Percentiles rank a stretch among this genome's conserved stretches.
These are phyloP conservation scores for Lordiphosa fenestrarum DNA, from an alignment of 2,888 invertebrate genomes.

Conservation along the genomic window DNA sequence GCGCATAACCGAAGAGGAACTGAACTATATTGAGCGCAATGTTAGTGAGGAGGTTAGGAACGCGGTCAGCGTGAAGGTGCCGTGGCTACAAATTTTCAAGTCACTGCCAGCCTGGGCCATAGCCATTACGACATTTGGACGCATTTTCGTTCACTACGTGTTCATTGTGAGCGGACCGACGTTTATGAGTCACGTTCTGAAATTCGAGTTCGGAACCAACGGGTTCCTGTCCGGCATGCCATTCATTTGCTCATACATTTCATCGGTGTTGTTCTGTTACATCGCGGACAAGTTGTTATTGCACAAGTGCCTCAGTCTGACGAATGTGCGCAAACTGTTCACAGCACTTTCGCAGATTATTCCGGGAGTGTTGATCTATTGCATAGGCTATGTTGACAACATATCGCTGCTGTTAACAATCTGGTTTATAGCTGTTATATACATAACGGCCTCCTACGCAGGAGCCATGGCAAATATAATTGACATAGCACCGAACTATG, in stretches of 20 bases:
- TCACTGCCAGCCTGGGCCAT: slow-evolving; percentile 87
- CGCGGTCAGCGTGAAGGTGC: slow-evolving; percentile 81
- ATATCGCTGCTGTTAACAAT: slow-evolving; percentile 83
- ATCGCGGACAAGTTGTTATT: slow-evolving; percentile 84
- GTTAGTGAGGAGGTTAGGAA: slow-evolving; percentile 82
- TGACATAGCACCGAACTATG: slow-evolving; percentile 89
- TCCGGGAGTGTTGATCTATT: slow-evolving; percentile 84
- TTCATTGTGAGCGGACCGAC: slow-evolving; percentile 87
- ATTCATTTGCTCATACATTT: slow-evolving; percentile 86
- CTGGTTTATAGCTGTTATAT: slow-evolving; percentile 86
- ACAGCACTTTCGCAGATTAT: slow-evolving; percentile 86
- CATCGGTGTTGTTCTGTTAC: slow-evolving; percentile 86
- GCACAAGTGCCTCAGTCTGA: slow-evolving; percentile 83
- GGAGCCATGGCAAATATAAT: slow-evolving; percentile 89
- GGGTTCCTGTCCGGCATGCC: slow-evolving; percentile 86
- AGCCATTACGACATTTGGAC: slow-evolving; percentile 87
- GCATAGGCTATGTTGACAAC: slow-evolving; percentile 85
- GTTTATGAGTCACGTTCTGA: slow-evolving; percentile 86
- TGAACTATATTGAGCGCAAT: slow-evolving; percentile 85
- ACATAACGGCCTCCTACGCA: slow-evolving; percentile 87
- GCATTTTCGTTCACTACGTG: slow-evolving; percentile 88
- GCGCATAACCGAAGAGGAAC: slow-evolving; percentile 84
- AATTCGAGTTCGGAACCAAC: slow-evolving; percentile 86
- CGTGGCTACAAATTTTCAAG: slow-evolving; percentile 84
- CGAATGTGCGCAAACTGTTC: slow-evolving; percentile 85